Evolutionary conservation across 1,140 invertebrate species (phyloP).

Genomic region (Andricus grossulariae): DNA sequence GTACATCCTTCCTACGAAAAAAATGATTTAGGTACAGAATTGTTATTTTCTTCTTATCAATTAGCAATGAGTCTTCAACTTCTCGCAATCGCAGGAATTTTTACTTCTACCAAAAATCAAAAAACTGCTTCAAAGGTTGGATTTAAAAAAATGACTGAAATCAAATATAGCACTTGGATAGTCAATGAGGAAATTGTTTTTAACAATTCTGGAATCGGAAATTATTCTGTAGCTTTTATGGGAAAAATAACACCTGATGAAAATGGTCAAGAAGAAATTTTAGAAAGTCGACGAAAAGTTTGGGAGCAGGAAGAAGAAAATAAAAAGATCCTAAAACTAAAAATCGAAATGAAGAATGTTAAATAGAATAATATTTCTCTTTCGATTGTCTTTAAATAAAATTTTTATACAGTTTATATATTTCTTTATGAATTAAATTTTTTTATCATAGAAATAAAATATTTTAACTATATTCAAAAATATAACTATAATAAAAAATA

Average conservation of each 20-base stretch:
- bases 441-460: too few relatives aligned
- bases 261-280: conserved; percentile 35
- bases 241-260: conserved; percentile 42
- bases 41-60: conserved; percentile 72
- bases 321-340: background rate
- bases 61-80: conserved; percentile 74
- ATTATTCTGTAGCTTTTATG: conserved; percentile 80
- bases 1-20: conserved; percentile 70
- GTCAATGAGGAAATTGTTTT: conserved; percentile 77
- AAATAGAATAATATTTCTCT: too few relatives aligned
- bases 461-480: too few relatives aligned
- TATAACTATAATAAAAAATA: too few relatives aligned
- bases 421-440: too few relatives aligned
- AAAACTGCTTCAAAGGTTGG: conserved; percentile 73
- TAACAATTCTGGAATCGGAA: conserved; percentile 77
- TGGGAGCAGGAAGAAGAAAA: background rate
- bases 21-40: conserved; percentile 69
- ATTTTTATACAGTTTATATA: too few relatives aligned
- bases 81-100: conserved; percentile 75
- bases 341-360: too few relatives aligned
- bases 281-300: background rate
- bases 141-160: conserved; percentile 75
- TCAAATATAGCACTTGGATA: conserved; percentile 77
- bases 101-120: conserved; percentile 74
- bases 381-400: too few relatives aligned